Conservation (phyloP, 2,113 vertebrate genomes). For the Xiphias gladius region DNA sequence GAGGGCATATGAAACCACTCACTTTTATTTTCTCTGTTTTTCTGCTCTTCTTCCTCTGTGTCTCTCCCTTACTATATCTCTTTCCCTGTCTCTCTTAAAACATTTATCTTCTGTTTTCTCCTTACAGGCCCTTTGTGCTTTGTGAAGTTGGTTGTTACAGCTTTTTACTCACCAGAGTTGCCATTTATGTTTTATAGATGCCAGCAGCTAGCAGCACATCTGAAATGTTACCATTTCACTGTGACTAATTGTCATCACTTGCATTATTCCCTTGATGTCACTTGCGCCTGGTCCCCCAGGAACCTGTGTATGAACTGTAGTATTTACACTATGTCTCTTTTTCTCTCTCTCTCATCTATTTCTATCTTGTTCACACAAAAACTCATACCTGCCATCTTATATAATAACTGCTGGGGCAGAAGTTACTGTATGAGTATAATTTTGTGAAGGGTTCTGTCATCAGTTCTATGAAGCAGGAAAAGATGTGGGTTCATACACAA, state of each 20-base stretch:
- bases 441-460: conserved; percentile 6
- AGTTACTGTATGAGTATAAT: conserved; percentile 1
- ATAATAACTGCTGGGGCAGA: conserved; percentile 25
- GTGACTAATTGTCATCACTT: conserved; percentile 80
- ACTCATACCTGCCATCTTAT: conserved; percentile 13
- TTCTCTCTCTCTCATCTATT: conserved; percentile 21
- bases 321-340: conserved; percentile 49
- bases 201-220: conserved; percentile 70
- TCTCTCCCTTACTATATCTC: conserved; percentile 65
- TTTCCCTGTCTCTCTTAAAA: conserved; percentile 86
- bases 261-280: conserved; percentile 73
- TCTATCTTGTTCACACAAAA: conserved; percentile 41
- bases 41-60: conserved; percentile 70
- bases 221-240: conserved; percentile 72
- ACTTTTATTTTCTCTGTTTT: conserved; percentile 89
- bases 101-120: conserved; percentile 90
- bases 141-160: conserved; percentile 84
- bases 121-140: conserved; percentile 83
- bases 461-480: conserved; percentile 12
- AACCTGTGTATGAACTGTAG: conserved; percentile 56
- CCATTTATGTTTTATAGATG: conserved; percentile 85
- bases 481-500: conserved; percentile 8
- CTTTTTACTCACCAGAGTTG: conserved; percentile 80
- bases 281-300: conserved; percentile 62
- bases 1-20: conserved; percentile 79